These are phyloP conservation scores for Umimayanthus kanabou DNA, from an alignment of 92 coral and sea anemone species.

Conservation along the genomic window DNA sequence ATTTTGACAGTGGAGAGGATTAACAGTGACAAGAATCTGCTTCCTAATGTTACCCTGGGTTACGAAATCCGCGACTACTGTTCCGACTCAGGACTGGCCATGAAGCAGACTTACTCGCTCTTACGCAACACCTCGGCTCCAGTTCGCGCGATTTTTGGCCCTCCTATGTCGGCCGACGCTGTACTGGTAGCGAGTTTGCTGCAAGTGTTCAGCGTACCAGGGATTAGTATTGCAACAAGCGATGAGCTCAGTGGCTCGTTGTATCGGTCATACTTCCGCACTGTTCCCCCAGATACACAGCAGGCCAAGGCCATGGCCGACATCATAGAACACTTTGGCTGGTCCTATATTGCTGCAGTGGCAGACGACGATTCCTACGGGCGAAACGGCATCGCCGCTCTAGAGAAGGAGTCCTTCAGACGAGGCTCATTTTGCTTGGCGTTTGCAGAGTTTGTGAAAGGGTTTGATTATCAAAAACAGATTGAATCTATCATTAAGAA, in stretches of 20 bases:
- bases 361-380: too few relatives aligned
- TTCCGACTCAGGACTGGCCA: conserved; percentile 62
- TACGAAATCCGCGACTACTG: conserved; percentile 84
- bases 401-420: conserved; percentile 41
- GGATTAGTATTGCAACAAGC: conserved; percentile 72
- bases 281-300: conserved; percentile 18
- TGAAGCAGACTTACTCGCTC: conserved; percentile 69
- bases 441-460: conserved; percentile 60
- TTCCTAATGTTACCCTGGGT: conserved; percentile 30
- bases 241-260: conserved; percentile 34
- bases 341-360: too few relatives aligned
- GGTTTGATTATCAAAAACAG: conserved; percentile 37
- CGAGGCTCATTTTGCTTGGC: conserved; percentile 71
- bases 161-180: conserved; percentile 66
- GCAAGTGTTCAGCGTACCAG: conserved; percentile 65
- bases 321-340: too few relatives aligned
- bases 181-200: conserved; percentile 19
- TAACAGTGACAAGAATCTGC: conserved; percentile 61
- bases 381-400: too few relatives aligned
- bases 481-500: conserved; percentile 49
- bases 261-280: conserved; percentile 51
- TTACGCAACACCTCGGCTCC: conserved; percentile 52
- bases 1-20: conserved; percentile 66
- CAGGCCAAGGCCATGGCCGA: conserved; percentile 49
- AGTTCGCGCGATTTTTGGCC: conserved; percentile 65